phyloP scores from a whole-genome alignment of 2,888 invertebrate species.

The Chymomyza caudatula region DNA sequence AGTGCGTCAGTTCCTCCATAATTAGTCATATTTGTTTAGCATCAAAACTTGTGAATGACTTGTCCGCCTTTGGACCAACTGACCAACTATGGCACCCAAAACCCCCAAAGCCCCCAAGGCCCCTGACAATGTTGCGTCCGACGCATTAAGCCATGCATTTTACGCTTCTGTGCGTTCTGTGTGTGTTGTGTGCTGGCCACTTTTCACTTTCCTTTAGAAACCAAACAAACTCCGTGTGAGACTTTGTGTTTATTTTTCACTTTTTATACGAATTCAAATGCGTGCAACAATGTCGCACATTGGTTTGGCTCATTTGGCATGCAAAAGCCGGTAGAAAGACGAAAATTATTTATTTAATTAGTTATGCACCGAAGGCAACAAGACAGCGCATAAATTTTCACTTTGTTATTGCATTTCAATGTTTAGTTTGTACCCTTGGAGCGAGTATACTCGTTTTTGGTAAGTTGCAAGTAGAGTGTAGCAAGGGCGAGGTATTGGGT shows the following conservation, averaged over 20 bases:
- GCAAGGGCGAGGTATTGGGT: too few species aligned
- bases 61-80: conserved; percentile 32
- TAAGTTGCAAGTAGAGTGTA: too few species aligned
- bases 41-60: conserved; percentile 69
- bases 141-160: conserved; percentile 60
- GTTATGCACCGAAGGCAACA: conserved; percentile 56
- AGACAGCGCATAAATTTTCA: conserved; percentile 30
- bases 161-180: conserved; percentile 61
- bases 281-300: conserved; percentile 63
- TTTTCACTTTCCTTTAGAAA: conserved; percentile 72
- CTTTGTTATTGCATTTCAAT: conserved; percentile 22
- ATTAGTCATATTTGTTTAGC: conserved; percentile 72
- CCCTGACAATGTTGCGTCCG: conserved; percentile 28
- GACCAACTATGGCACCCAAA: conserved; percentile 49
- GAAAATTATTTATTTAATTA: conserved; percentile 69
- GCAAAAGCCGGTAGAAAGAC: conserved; percentile 6
- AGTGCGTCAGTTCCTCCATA: conserved; percentile 69
- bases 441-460: background rate
- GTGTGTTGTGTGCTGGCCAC: conserved; percentile 28
- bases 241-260: conserved; percentile 42
- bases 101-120: background rate
- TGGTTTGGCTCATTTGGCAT: conserved; percentile 1
- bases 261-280: conserved; percentile 64
- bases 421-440: background rate
- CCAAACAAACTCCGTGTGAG: conserved; percentile 20